phyloP scores from a whole-genome alignment of 2,888 invertebrate species.

The Drosophila mettleri region DNA sequence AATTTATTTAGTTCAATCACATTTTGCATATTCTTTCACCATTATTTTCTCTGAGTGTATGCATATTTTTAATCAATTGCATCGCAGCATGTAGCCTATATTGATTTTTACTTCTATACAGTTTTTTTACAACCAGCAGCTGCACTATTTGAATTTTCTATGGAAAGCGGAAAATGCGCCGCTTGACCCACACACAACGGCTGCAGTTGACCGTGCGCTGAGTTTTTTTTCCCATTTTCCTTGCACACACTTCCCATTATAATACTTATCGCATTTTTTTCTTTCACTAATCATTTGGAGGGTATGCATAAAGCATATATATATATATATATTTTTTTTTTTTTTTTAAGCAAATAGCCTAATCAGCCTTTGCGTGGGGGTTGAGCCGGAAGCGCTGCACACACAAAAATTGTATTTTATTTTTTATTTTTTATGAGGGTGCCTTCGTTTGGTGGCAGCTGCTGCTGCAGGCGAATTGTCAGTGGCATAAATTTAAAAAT shows the following conservation, averaged over 20 bases:
- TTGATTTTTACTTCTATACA: conserved; percentile 18
- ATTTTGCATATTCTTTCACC: background rate
- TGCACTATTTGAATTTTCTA: conserved; percentile 64
- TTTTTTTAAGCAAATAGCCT: conserved; percentile 73
- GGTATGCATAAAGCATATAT: conserved; percentile 39
- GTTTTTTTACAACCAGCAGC: conserved; percentile 58
- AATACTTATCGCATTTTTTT: conserved; percentile 52
- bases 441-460: conserved; percentile 25
- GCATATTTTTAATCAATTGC: conserved; percentile 55
- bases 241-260: conserved; percentile 3
- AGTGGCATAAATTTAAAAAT: conserved; percentile 2
- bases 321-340: background rate
- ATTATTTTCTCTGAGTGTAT: conserved; percentile 35
- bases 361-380: conserved; percentile 69
- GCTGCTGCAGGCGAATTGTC: conserved; percentile 36
- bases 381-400: conserved; percentile 57
- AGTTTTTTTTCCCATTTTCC: conserved; percentile 27
- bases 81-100: conserved; percentile 26
- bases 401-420: conserved; percentile 9
- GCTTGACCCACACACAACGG: conserved; percentile 72
- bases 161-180: conserved; percentile 34
- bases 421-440: conserved; percentile 65
- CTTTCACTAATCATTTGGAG: conserved; percentile 52
- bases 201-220: conserved; percentile 64
- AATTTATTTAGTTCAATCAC: background rate